Percentiles rank a stretch among this genome's conserved stretches.
These are phyloP conservation scores for Petrocephalus schoutedeni DNA, from an alignment of 2,797 vertebrate genomes.

Conservation along the genomic window DNA sequence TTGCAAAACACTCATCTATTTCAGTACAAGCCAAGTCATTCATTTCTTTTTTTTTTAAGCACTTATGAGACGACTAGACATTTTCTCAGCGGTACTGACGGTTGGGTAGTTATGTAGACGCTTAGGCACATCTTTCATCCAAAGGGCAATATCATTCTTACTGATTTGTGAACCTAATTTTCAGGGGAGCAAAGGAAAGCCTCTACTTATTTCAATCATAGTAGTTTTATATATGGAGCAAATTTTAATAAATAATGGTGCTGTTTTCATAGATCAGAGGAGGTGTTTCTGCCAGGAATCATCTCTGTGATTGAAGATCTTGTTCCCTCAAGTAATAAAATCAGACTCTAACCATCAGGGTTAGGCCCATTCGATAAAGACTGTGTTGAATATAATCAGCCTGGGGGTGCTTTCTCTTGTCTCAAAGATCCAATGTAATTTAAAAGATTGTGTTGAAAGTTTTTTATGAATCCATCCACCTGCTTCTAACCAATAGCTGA, in stretches of 20 bases:
- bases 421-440: neutral
- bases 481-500: neutral
- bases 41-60: neutral
- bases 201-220: neutral
- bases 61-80: neutral
- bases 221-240: neutral
- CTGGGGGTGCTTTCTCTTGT: neutral
- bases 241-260: neutral
- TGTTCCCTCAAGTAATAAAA: neutral
- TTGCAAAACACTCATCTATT: neutral
- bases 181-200: neutral
- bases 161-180: neutral
- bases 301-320: neutral
- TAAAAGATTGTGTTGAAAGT: neutral
- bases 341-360: neutral
- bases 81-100: neutral
- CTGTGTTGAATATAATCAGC: neutral
- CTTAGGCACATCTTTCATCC: neutral
- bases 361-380: neutral
- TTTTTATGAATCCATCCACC: neutral
- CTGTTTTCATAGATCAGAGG: neutral
- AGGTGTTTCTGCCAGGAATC: neutral
- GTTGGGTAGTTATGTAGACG: neutral
- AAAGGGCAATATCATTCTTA: neutral
- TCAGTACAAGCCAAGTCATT: neutral